Base-by-base conservation (phyloP, 2,113 vertebrate genomes). In the Gobius niger region DNA sequence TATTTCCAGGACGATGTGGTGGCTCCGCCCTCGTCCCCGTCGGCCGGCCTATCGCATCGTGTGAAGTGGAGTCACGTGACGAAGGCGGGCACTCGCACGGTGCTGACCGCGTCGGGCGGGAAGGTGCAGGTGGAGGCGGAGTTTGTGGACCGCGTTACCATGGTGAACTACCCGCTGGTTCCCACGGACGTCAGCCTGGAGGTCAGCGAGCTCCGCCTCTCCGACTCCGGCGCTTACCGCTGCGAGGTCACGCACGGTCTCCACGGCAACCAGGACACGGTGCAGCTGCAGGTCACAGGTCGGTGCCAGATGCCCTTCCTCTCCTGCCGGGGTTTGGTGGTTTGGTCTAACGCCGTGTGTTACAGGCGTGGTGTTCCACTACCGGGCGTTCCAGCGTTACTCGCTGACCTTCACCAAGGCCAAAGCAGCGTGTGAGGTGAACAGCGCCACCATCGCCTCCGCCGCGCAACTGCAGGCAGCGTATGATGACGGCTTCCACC, bases 381-480 rank as follows among this genome's bases (percentile, higher is more conserved):
- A 99, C 82, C 93, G 97, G 80, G 93, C 96, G 85, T 95, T 93
- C 70, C 94, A 94, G 0, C 95, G 98, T 76, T 99, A 99, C 84
- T 95, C 91, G 4, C 85, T 99, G 75, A 95, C 94, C 44, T 99
- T 96, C 3, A 94, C 96, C 81, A 90, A 94, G 67, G 98, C 98
- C 0, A 92, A 94, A 84, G 91, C 93, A 7, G 98, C 96, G 19
- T 99, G 98, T 77, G 90, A 95, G 67, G 94, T 95, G 80, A 99
- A 96, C 91, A 94, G 94, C 0, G 96, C 95, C 42, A 90, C 93
- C 80, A 98, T 99, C 0, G 96, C 98, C 49, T 95, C 95, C 0
- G 94, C 96, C 0, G 96, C 96, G 59, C 98, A 99, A 90, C 92
- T 99, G 62, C 96, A 97, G 84, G 96, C 98, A 1, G 97, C 98